phyloP scores from a whole-genome alignment of 2,888 invertebrate genomes.

The Sinodicranocentrus sp. region DNA sequence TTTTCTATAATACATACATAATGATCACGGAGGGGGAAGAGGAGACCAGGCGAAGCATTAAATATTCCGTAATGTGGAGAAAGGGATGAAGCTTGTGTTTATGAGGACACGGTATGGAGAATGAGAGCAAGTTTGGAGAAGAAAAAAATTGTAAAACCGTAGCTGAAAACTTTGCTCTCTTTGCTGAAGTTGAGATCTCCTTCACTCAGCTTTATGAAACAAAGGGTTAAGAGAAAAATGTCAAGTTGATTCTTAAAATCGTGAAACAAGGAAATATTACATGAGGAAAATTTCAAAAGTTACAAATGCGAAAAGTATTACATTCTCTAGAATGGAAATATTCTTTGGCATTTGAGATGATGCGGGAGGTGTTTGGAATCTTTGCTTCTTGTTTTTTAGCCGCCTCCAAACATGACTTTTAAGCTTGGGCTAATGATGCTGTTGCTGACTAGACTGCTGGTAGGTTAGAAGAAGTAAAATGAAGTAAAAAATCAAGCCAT shows the following conservation, averaged over 20 bases:
- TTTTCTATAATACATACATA: conserved; percentile 89
- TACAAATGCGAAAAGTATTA: not conserved
- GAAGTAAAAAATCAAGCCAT: not conserved
- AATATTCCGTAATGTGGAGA: conserved; percentile 37
- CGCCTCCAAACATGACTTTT: not conserved
- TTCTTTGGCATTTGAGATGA: not conserved
- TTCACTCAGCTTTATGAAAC: not conserved
- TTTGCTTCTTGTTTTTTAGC: not conserved
- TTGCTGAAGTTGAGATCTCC: too few relatives aligned
- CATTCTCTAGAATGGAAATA: not conserved
- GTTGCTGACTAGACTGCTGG: not conserved
- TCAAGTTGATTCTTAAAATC: conserved; percentile 13
- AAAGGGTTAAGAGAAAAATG: conserved; percentile 8
- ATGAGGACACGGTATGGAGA: not conserved
- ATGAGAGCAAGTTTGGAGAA: not conserved
- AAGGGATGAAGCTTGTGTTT: conserved; percentile 10
- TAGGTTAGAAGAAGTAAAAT: not conserved
- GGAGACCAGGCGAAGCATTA: conserved; percentile 20
- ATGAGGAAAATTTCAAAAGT: not conserved
- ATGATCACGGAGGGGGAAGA: conserved; percentile 27
- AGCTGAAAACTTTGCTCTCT: not conserved
- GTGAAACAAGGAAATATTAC: conserved; percentile 7
- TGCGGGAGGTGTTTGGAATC: not conserved
- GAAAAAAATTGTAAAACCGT: not conserved
- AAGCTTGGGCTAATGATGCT: conserved; percentile 5